A percentile compares a stretch with the other conserved stretches of the same genome.
Conservation (phyloP, 2,113 vertebrate genomes). For the Percopsis transmontana region DNA sequence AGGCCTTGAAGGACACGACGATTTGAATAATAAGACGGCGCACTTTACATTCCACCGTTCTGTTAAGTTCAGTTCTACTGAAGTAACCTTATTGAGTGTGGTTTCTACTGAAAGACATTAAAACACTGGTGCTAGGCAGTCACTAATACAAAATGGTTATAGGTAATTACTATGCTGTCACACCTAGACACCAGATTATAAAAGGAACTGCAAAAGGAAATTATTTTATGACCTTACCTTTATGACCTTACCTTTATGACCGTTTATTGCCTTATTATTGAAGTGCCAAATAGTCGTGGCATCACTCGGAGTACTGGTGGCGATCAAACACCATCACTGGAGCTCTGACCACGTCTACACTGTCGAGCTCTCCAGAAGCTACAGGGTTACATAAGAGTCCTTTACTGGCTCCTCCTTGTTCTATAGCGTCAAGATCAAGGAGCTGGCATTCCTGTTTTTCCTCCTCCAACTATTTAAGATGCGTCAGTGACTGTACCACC, state of each 20-base stretch:
- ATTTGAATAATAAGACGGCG: constrained; percentile 14
- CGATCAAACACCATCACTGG: constrained; percentile 65
- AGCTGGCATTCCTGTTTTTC: constrained; percentile 39
- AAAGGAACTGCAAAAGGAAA: too few species aligned
- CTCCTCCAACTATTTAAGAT: constrained; percentile 36
- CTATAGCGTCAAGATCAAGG: constrained; percentile 53
- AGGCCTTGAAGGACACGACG: not conserved
- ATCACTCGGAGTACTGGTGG: constrained; percentile 51
- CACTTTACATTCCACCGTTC: constrained; percentile 7
- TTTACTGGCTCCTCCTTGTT: constrained; percentile 28
- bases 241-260: too few species aligned
- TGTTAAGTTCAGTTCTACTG: constrained; percentile 2
- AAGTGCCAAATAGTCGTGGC: constrained; percentile 37
- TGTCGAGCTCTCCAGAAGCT: constrained; percentile 24
- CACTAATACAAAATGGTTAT: too few species aligned
- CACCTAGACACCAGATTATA: too few species aligned
- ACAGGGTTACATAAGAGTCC: constrained; percentile 36
- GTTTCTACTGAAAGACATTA: too few species aligned
- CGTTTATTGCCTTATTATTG: too few species aligned
- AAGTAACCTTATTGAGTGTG: too few species aligned
- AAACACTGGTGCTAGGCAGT: too few species aligned
- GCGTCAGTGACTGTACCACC: constrained; percentile 48
- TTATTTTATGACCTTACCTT: too few species aligned
- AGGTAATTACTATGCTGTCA: too few species aligned
- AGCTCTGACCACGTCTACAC: constrained; percentile 14